phyloP scores from a whole-genome alignment of 2,113 vertebrate genomes.

The Amphiprion percula region DNA sequence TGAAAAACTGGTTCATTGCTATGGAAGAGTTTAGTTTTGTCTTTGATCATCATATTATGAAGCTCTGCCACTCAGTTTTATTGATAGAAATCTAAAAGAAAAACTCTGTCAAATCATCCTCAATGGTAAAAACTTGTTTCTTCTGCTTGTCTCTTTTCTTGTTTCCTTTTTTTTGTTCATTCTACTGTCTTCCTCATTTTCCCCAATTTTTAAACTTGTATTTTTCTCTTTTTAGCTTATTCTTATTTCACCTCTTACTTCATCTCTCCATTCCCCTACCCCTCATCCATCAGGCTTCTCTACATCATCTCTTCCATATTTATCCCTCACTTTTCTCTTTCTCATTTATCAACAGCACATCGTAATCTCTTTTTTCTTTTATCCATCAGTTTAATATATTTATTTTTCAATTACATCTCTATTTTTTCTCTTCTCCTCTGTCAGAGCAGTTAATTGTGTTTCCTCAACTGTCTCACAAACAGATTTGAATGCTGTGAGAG shows the following conservation, averaged over 20 bases:
- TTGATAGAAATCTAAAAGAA: neutral
- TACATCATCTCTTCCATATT: neutral
- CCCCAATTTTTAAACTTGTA: too few species aligned
- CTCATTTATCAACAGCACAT: neutral
- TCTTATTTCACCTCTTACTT: neutral
- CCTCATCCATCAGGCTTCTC: neutral
- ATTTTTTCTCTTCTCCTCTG: neutral
- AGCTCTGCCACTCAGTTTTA: neutral
- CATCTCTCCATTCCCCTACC: neutral
- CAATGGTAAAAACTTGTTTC: too few species aligned
- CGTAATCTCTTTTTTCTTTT: too few species aligned
- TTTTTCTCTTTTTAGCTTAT: neutral
- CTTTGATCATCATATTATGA: neutral
- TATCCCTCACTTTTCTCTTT: neutral
- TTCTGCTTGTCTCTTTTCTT: too few species aligned
- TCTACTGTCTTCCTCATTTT: neutral
- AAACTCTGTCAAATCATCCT: neutral
- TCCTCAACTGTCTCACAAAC: neutral
- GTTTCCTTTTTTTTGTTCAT: neutral
- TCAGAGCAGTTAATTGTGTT: neutral
- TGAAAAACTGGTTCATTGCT: conserved; percentile 3
- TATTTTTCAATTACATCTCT: neutral
- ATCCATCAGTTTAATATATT: neutral
- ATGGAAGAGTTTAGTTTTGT: neutral
- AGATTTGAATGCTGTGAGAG: neutral